A percentile compares a stretch with the other conserved stretches of the same genome.
phyloP scores from a whole-genome alignment of 2,113 vertebrate species.

The Cebus imitator region DNA sequence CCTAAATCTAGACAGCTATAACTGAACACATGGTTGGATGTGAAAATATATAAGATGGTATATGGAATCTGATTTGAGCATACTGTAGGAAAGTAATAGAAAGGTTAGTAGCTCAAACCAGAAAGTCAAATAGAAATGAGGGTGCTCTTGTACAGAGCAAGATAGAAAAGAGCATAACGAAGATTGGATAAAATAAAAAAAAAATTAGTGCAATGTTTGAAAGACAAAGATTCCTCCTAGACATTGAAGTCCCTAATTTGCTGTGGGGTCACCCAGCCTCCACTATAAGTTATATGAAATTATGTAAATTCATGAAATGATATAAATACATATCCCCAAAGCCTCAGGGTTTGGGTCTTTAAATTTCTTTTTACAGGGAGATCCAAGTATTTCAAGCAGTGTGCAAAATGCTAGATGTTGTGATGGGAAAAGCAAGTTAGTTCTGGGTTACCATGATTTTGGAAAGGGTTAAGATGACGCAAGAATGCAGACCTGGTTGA shows the following conservation, averaged over 20 bases:
- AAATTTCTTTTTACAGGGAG: not conserved
- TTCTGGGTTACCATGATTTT: not conserved
- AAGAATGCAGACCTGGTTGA: not conserved
- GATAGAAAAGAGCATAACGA: conserved; percentile 15
- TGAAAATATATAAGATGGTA: conserved; percentile 44
- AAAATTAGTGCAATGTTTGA: not conserved
- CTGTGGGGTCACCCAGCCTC: not conserved
- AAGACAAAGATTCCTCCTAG: conserved; percentile 34
- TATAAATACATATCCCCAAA: not conserved
- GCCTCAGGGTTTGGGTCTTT: not conserved
- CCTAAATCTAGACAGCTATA: conserved; percentile 57
- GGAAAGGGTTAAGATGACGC: not conserved
- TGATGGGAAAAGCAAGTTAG: not conserved
- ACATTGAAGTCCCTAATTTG: not conserved
- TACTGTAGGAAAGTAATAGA: conserved; percentile 1
- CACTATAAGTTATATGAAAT: not conserved
- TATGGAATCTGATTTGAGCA: conserved; percentile 24
- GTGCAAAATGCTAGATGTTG: not conserved
- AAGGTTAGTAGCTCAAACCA: conserved; percentile 26
- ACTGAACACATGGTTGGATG: conserved; percentile 25
- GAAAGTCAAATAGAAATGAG: conserved; percentile 31
- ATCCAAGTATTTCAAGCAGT: not conserved
- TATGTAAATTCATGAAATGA: not conserved
- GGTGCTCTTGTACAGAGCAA: not conserved
- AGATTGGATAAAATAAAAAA: not conserved